Evolutionary conservation across 2,888 invertebrate species (phyloP), one percentile per base, ranked within the genome.

Genomic region (Oscheius sp.): DNA sequence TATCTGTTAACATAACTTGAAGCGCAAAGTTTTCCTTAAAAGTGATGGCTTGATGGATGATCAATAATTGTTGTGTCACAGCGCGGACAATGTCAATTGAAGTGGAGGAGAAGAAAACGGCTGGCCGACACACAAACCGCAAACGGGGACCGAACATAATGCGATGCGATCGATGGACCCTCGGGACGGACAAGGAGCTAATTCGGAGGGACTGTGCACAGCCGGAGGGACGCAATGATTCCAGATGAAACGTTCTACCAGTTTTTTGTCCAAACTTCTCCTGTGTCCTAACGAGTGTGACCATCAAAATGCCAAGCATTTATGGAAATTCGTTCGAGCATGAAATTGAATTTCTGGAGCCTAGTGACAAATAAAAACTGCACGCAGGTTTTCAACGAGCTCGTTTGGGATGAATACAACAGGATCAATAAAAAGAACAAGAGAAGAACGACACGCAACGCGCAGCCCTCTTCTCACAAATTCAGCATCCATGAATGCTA

Each of bases 91-190:
- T 68, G 68, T 68, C 68, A 68, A 37, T 68, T 68, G 53, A 55
- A 68, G 68, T 68, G 68, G 68, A 50, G 35, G 50, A 51, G 51
- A 65, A 48, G 50, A 68, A 68, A 68, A 68, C 68, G 68, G 42
- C 68, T 68, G 55, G 53, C 42, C 68, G 68, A 68, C 68, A 68
- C 55, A 68, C 68, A 68, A 68, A 55, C 68, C 68, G 55, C 68
- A 37, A 68, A 68, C 68, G 68, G 68, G 55, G 37, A 32, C 55
- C 55, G 68, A 68, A 68, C 68, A 68, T 68, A 68, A 68, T 68
- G 68, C 68, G 55, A 68, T 68, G 53, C 68, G 55, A 68, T 68
- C 68, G 68, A 68, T 68, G 68, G 55, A 5, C 21, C 7, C 65
- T 35, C 11, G 60, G 42, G 37, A 42, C 35, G 50, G 3, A 50